Conservation (phyloP, 2,797 vertebrate genomes). For the Fratercula arctica region DNA sequence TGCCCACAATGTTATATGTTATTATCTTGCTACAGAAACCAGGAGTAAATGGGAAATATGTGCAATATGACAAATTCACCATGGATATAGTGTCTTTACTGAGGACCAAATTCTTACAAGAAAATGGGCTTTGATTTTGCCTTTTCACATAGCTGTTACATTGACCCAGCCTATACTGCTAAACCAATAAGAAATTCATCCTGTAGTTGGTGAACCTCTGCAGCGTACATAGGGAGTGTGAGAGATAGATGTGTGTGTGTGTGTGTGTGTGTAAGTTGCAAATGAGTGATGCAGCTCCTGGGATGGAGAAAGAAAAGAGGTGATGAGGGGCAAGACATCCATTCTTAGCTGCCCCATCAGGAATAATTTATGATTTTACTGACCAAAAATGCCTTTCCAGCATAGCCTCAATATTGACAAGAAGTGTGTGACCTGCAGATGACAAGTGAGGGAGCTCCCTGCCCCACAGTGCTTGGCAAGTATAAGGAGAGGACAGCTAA, state of each 20-base stretch:
- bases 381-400: not conserved
- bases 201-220: not conserved
- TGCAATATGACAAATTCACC: not conserved
- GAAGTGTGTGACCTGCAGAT: not conserved
- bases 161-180: not conserved
- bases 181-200: not conserved
- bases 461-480: rapidly evolving
- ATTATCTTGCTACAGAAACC: not conserved
- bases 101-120: not conserved
- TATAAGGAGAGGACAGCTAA: not conserved
- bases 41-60: not conserved
- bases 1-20: not conserved
- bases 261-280: not conserved
- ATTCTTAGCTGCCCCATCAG: not conserved
- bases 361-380: not conserved
- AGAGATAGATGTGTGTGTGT: too few relatives aligned
- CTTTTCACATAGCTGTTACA: not conserved
- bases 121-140: rapidly evolving
- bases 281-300: not conserved
- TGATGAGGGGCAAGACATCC: not conserved
- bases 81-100: not conserved
- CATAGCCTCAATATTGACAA: not conserved
- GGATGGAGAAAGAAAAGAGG: not conserved
- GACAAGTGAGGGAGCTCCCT: not conserved
- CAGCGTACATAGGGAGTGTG: not conserved